Conservation (phyloP, 2,888 invertebrate genomes). For the Hyalella azteca region DNA sequence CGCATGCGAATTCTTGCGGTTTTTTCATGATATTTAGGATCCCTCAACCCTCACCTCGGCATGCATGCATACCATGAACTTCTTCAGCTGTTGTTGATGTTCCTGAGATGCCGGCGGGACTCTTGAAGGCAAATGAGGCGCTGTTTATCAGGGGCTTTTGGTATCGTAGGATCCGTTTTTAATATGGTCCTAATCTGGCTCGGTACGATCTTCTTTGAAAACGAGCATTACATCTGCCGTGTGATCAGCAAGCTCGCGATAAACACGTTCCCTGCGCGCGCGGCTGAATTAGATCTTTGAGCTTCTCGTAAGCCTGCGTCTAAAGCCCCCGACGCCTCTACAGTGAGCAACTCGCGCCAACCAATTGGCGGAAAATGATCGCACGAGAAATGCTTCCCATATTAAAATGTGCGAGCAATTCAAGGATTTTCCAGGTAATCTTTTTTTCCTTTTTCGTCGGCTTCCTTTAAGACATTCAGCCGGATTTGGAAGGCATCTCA, state of each 20-base stretch:
- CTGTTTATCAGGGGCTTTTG: constrained; percentile 26
- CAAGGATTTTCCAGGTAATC: neutral
- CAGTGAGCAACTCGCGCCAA: neutral
- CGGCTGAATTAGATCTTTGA: neutral
- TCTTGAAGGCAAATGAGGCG: neutral
- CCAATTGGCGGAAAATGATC: constrained; percentile 35
- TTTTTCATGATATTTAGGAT: too few species aligned
- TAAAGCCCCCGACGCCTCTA: neutral
- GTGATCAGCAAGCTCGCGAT: neutral
- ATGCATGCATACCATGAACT: too few species aligned
- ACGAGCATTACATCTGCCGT: neutral
- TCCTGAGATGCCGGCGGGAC: too few species aligned
- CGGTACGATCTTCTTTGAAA: constrained; percentile 7
- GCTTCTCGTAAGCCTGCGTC: neutral
- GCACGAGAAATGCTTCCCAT: neutral
- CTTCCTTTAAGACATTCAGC: neutral
- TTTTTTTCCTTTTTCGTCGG: neutral
- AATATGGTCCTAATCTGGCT: constrained; percentile 23
- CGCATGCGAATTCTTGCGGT: too few species aligned
- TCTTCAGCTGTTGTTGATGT: too few species aligned
- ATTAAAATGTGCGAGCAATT: constrained; percentile 10
- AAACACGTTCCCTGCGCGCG: neutral
- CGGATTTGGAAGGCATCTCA: neutral
- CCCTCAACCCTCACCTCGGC: too few species aligned
- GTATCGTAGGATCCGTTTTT: neutral